Evolutionary conservation across 2,888 invertebrate species (phyloP), one percentile per base, ranked within the genome.

Genomic region (Leptinotarsa peninsularis): DNA sequence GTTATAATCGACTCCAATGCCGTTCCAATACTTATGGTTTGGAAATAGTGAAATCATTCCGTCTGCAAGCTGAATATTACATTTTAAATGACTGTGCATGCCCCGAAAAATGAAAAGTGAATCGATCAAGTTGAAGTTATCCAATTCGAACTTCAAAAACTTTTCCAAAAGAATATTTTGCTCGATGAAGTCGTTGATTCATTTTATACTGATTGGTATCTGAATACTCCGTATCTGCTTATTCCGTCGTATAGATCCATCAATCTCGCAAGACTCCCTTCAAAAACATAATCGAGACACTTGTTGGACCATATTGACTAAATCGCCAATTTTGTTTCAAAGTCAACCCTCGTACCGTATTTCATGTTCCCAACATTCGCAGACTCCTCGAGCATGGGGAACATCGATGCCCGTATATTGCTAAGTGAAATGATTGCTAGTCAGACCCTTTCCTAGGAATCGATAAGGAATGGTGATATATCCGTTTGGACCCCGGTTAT

Each of bases 401-500:
- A 21, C 58, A 58, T 58, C 58, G 58, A 58, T 58, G 23, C 23
- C 23, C 58, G 58, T 58, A 58, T 58, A 58, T 58, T 58, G 14
- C 58, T 23, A 23, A 58, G 58, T 58, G 23, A 58, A 58, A 58
- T 58, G 58, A 58, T 58, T 58, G 58, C 58, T 23, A 58, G 58
- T 58, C 58, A 58, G 58, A 58, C 58, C 58, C 23, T 58, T 27
- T 10, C 23, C 21, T 3, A 23, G 23, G 23, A 58, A 58, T 58
- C 58, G 58, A 58, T 58, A 58, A 14, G 58, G 58, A 58, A 58
- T 58, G 58, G 58, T 58, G 58, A 58, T 58, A 58, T 58, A 58
- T 58, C 27, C 23, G 58, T 21, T 58, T 14, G 58, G 23, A 58
- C 15, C 14, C 23, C 58, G 17, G 58, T 58, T 23, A 58, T 58